Evolutionary conservation across 2,888 invertebrate genomes (phyloP).

Genomic region (Sceliomorpha sp.): DNA sequence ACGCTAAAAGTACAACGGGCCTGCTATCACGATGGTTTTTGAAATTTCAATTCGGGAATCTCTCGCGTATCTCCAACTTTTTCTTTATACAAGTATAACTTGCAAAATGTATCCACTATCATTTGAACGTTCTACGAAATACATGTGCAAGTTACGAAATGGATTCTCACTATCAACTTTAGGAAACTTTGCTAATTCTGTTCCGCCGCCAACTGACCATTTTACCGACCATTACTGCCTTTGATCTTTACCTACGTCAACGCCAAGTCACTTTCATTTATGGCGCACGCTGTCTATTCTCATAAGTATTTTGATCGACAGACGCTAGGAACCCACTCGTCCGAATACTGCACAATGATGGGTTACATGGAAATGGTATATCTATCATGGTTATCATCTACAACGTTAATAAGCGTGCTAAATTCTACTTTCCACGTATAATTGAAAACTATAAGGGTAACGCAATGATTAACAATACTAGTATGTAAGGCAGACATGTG

Average conservation of each 20-base stretch:
- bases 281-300: no score
- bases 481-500: no score
- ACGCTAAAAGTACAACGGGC: no score
- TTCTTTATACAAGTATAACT: conserved; percentile 24
- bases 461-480: no score
- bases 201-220: conserved; percentile 19
- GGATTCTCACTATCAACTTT: conserved; percentile 30
- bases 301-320: conserved; percentile 6
- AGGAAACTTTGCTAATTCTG: conserved; percentile 34
- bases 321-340: no score
- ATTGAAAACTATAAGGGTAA: no score
- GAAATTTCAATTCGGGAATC: conserved; percentile 11
- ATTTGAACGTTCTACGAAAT: conserved; percentile 23
- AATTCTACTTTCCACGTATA: no score
- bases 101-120: conserved; percentile 21
- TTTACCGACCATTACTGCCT: conserved; percentile 19
- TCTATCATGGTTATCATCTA: no score
- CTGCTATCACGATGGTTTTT: conserved; percentile 20
- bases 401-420: no score
- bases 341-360: no score
- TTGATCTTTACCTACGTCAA: conserved; percentile 15
- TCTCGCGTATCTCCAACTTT: conserved; percentile 12
- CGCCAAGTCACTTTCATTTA: conserved; percentile 13
- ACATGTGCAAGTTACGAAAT: conserved; percentile 21
- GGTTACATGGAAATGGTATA: no score